Conservation (phyloP, 2,888 invertebrate species). For the Dichetophora obliterata region DNA sequence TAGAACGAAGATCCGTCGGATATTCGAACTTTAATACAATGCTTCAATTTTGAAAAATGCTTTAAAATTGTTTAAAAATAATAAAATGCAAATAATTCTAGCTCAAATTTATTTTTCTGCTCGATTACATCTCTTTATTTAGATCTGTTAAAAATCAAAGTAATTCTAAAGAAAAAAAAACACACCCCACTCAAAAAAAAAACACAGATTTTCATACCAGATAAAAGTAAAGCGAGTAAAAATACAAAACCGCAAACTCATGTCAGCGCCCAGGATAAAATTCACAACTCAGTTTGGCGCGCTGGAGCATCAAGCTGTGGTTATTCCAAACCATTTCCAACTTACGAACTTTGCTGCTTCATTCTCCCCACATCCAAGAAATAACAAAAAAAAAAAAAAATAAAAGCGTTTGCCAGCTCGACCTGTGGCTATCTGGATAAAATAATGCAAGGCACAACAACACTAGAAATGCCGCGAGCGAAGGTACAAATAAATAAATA, state of each 20-base stretch:
- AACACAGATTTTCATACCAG: not conserved
- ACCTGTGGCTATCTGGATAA: conserved; percentile 54
- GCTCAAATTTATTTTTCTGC: conserved; percentile 56
- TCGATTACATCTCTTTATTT: conserved; percentile 65
- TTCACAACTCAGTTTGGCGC: conserved; percentile 6
- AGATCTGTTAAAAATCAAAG: conserved; percentile 60
- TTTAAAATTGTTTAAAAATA: too few species aligned
- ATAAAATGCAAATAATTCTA: conserved; percentile 34
- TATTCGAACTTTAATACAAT: too few species aligned
- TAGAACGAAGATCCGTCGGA: too few species aligned
- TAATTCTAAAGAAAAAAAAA: conserved; percentile 50
- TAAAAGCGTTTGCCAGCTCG: conserved; percentile 34
- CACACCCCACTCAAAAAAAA: not conserved
- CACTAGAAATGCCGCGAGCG: conserved; percentile 47
- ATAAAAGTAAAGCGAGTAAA: not conserved
- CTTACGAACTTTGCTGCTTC: conserved; percentile 47
- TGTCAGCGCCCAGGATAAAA: conserved; percentile 22
- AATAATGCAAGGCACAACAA: conserved; percentile 48
- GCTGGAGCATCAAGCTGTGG: not conserved
- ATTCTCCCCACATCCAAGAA: not conserved
- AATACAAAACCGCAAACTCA: conserved; percentile 28
- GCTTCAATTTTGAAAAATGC: too few species aligned
- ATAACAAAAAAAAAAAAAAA: too few species aligned
- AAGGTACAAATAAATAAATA: conserved; percentile 52
- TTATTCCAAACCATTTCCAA: not conserved